Evolutionary conservation across 64 coral and sea anemone species (phyloP).

Genomic region (Trachythela sp.): DNA sequence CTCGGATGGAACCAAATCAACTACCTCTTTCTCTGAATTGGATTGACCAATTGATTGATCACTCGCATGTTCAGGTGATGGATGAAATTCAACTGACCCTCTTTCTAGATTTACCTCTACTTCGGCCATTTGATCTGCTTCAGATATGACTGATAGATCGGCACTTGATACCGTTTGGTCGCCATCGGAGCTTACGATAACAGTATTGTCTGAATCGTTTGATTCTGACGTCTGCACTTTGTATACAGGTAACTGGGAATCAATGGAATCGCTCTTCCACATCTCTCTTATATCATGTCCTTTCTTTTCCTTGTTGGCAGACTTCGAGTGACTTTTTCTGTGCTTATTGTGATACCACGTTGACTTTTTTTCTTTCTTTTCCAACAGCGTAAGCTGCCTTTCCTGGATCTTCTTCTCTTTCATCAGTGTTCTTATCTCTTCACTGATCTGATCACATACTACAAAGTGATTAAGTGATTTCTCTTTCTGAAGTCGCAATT

Average conservation of each 20-base stretch:
- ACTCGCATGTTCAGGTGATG: neutral
- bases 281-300: neutral
- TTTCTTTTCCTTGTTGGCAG: neutral
- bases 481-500: neutral
- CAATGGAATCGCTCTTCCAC: neutral
- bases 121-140: constrained; percentile 10
- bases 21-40: neutral
- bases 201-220: neutral
- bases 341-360: constrained; percentile 22
- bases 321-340: neutral
- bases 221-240: no score
- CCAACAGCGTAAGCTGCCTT: neutral
- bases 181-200: neutral
- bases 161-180: neutral
- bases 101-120: neutral
- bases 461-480: neutral
- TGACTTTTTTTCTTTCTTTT: constrained; percentile 22
- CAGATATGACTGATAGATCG: neutral
- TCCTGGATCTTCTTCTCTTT: constrained; percentile 4
- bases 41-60: neutral
- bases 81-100: neutral
- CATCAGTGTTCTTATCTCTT: neutral
- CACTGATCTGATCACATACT: neutral
- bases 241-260: no score
- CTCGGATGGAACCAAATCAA: neutral